These are phyloP conservation scores for Bradypodion ventrale DNA, from an alignment of 2,797 vertebrate genomes.

Conservation along the genomic window DNA sequence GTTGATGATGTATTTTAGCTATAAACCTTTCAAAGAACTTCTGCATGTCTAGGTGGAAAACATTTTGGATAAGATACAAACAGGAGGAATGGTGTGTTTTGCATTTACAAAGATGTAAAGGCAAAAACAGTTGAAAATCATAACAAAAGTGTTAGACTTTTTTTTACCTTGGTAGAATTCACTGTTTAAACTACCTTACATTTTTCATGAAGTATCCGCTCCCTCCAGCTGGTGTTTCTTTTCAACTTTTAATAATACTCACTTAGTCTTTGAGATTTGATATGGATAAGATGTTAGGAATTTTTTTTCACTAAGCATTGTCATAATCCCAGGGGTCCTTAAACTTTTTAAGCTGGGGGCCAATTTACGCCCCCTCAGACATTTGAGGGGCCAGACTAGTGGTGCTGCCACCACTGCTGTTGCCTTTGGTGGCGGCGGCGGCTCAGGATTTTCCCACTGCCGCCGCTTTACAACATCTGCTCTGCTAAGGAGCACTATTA, in stretches of 20 bases:
- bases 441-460: too few relatives aligned
- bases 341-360: too few relatives aligned
- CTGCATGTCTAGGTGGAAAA: background rate
- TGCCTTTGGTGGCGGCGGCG: too few relatives aligned
- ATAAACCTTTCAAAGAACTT: background rate
- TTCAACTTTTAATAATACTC: background rate
- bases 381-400: too few relatives aligned
- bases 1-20: background rate
- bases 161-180: background rate
- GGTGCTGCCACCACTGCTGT: too few relatives aligned
- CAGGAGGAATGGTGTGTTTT: background rate
- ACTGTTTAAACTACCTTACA: background rate
- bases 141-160: background rate
- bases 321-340: too few relatives aligned
- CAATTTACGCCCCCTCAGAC: too few relatives aligned
- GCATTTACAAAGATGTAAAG: background rate
- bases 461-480: too few relatives aligned
- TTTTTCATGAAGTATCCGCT: background rate
- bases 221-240: background rate
- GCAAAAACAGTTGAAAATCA: background rate
- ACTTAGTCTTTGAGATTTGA: slow-evolving; percentile 3
- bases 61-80: too few relatives aligned
- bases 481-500: too few relatives aligned
- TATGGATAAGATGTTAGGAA: background rate
- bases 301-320: background rate